Conservation (phyloP, 2,888 invertebrate species). For the Matsumyia berberina region DNA sequence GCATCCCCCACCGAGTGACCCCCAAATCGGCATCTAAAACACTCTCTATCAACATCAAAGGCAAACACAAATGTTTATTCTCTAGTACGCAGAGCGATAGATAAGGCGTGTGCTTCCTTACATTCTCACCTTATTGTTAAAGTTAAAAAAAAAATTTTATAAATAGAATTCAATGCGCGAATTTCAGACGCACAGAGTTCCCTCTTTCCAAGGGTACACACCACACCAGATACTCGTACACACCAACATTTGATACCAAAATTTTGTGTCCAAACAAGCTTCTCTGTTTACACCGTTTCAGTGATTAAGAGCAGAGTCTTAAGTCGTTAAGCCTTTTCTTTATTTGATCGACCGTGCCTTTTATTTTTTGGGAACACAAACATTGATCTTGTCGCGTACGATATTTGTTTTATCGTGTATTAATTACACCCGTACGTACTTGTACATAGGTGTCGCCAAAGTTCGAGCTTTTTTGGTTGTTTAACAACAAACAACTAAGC, state of each 20-base stretch:
- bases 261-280: too few relatives aligned
- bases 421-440: constrained; percentile 9
- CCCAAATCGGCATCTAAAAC: background rate
- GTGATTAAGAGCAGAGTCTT: too few relatives aligned
- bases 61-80: constrained; percentile 27
- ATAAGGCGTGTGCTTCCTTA: constrained; percentile 2
- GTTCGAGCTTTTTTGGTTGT: constrained; percentile 53
- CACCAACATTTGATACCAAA: too few relatives aligned
- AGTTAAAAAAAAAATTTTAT: background rate
- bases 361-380: constrained; percentile 57
- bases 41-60: constrained; percentile 14
- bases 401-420: constrained; percentile 44
- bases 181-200: background rate
- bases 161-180: constrained; percentile 16
- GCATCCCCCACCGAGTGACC: background rate
- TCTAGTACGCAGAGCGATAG: background rate
- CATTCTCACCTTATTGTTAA: constrained; percentile 2
- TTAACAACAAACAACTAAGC: constrained; percentile 64
- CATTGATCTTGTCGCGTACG: constrained; percentile 55
- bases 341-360: constrained; percentile 39
- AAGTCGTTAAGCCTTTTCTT: too few relatives aligned
- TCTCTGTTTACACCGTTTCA: too few relatives aligned
- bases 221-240: too few relatives aligned
- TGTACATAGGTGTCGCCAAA: constrained; percentile 29
- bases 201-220: background rate